Base-by-base conservation (phyloP, 2,888 invertebrate species). In the Pandemis cinnamomeana region DNA sequence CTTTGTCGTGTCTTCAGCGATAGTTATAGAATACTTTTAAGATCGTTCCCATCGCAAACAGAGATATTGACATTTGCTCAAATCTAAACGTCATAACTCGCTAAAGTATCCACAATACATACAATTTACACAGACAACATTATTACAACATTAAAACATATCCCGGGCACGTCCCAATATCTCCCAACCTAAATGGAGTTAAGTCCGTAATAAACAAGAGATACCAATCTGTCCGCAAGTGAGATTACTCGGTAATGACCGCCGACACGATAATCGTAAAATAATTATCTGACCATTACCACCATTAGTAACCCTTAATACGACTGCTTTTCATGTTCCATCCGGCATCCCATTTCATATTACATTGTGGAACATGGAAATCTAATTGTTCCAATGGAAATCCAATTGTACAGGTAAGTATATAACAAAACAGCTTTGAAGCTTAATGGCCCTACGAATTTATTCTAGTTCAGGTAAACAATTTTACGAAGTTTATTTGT, bases 261-360 rank as follows among this genome's bases (percentile, higher is more conserved):
- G 42, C 7, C 55, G 27, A 15, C 11, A 60, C 68, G 64, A 55
- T 73, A 73, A 73, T 64, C 73, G 73, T 64, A 69, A 51, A 64
- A 73, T 73, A 69, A 73, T 73, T 69, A 69, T 64, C 73, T 63
- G 64, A 27, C 42, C 72, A 55, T 67, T 67, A 67, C 55, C 46
- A 15, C 58, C 73, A 73, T 64, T 64, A 64, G 27, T n/a, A 7
- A 20, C 36, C 69, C 8, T 44, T 63, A 13, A 41, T 71, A n/a
- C 41, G 36, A 46, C 62, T n/a, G n/a, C 61, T 42, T 46, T 27
- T 20, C 51, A 53, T 62, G 53, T 67, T 55, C 44, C 53, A 11
- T 61, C 42, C 67, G 20, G 44, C 13, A 42, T 67, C 61, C 15
- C n/a, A 61, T 60, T 13, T 41, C n/a, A 62, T n/a, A n/a, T 51